These are phyloP conservation scores for Dromiciops gliroides DNA, from an alignment of 2,113 vertebrate genomes.

Conservation along the genomic window DNA sequence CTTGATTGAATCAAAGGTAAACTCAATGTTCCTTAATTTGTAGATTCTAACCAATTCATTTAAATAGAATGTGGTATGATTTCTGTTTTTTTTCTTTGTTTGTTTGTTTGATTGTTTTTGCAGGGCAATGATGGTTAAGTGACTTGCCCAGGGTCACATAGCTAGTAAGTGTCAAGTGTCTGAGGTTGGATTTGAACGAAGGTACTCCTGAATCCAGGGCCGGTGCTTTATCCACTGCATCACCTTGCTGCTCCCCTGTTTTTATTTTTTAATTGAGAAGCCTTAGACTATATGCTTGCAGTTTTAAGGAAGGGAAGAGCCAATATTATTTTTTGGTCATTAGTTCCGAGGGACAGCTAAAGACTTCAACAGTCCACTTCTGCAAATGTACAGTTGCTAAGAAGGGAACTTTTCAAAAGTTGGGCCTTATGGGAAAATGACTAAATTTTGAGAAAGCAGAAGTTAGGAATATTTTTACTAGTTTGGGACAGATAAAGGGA, in stretches of 20 bases:
- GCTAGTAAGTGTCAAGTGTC: no score
- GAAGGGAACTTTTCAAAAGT: slow-evolving; percentile 20
- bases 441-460: slow-evolving; percentile 24
- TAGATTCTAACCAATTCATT: slow-evolving; percentile 10
- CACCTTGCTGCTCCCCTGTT: not conserved
- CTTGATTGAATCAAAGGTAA: not conserved
- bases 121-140: no score
- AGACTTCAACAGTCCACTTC: not conserved
- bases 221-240: no score
- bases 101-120: no score
- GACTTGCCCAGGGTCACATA: no score
- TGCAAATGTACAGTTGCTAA: not conserved
- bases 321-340: not conserved
- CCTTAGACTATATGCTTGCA: not conserved
- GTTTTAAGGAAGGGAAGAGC: not conserved
- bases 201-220: no score
- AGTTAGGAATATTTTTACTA: not conserved
- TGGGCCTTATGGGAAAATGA: not conserved
- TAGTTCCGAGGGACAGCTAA: not conserved
- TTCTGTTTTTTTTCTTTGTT: no score
- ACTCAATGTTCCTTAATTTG: no score
- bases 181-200: no score
- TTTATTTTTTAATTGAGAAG: no score
- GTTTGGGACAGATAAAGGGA: not conserved
- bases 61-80: not conserved